Percentiles rank a stretch among this genome's conserved stretches.
Conservation (phyloP, 1,140 invertebrate species). For the Pinna nobilis region DNA sequence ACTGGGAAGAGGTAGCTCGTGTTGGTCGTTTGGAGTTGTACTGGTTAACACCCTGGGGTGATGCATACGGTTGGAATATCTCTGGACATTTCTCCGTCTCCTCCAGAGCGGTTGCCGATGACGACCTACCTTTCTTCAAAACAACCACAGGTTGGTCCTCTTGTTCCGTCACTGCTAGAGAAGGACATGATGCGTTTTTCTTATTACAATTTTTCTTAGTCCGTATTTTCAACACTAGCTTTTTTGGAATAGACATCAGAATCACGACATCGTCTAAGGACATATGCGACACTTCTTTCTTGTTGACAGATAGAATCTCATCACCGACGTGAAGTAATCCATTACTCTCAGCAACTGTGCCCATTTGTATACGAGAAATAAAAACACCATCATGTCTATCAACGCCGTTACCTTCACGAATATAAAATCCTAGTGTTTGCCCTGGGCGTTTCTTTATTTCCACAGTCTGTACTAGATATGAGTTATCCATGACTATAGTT, state of each 20-base stretch:
- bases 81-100: slow-evolving; percentile 87
- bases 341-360: slow-evolving; percentile 89
- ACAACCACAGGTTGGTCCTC: slow-evolving; percentile 93
- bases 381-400: slow-evolving; percentile 97
- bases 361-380: slow-evolving; percentile 94
- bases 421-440: slow-evolving; percentile 98
- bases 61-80: slow-evolving; percentile 73
- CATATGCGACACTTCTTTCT: slow-evolving; percentile 98
- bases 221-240: slow-evolving; percentile 93
- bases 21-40: slow-evolving; percentile 43
- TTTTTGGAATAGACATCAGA: slow-evolving; percentile 98
- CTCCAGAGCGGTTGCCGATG: slow-evolving; percentile 75
- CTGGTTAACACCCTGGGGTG: slow-evolving; percentile 52
- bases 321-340: slow-evolving; percentile 98
- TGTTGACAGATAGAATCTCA: slow-evolving; percentile 97
- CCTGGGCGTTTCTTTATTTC: slow-evolving; percentile 99
- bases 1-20: slow-evolving; percentile 59
- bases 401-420: slow-evolving; percentile 96
- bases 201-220: slow-evolving; percentile 67
- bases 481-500: slow-evolving; percentile 71
- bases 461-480: slow-evolving; percentile 88
- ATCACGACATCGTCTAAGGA: slow-evolving; percentile 99
- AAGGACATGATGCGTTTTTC: slow-evolving; percentile 71
- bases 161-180: slow-evolving; percentile 75
- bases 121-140: slow-evolving; percentile 84